These are phyloP conservation scores for Halichondria panicea DNA, from an alignment of 37 sponge, comb jelly and placozoan genomes.

Conservation along the genomic window DNA sequence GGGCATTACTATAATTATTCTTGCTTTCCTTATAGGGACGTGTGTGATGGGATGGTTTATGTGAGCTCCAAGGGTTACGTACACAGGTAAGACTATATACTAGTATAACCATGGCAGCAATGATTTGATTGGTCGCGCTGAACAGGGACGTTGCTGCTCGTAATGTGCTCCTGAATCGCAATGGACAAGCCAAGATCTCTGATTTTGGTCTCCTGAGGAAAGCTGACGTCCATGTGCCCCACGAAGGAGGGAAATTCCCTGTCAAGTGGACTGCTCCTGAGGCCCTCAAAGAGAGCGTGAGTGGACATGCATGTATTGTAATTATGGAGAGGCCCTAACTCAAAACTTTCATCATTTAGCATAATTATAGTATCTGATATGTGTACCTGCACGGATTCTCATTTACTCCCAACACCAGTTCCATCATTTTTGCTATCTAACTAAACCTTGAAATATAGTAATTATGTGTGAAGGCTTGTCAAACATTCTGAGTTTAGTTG, in stretches of 20 bases:
- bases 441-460: no score
- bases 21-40: slow-evolving; percentile 37
- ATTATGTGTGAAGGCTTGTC: no score
- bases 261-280: slow-evolving; percentile 91
- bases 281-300: slow-evolving; percentile 78
- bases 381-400: no score
- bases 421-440: no score
- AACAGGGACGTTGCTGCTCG: slow-evolving; percentile 66
- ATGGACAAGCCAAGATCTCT: slow-evolving; percentile 81
- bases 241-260: slow-evolving; percentile 85
- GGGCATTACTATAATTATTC: no score
- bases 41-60: slow-evolving; percentile 77
- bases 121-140: background rate
- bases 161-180: slow-evolving; percentile 70
- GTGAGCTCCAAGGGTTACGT: slow-evolving; percentile 56
- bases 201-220: slow-evolving; percentile 73
- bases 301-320: background rate
- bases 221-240: slow-evolving; percentile 60
- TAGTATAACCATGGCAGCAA: background rate
- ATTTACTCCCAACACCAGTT: no score
- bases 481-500: background rate
- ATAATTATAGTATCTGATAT: no score
- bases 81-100: slow-evolving; percentile 35
- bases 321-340: no score
- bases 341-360: no score